Evolutionary conservation across 2,113 vertebrate species (phyloP).

Genomic region (Spea bombifrons): DNA sequence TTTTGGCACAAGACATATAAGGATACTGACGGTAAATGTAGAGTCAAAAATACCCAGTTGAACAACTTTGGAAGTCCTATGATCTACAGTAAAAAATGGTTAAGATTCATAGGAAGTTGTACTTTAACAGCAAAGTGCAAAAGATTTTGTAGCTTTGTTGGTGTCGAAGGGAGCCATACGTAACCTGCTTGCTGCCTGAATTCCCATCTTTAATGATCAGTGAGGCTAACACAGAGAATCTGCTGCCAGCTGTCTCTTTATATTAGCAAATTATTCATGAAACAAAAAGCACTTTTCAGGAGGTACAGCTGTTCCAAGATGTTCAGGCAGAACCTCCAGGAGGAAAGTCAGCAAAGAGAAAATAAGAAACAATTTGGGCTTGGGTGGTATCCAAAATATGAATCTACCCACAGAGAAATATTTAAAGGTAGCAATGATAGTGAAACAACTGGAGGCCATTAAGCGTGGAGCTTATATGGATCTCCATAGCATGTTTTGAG

Average conservation of each 20-base stretch:
- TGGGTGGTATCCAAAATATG: conserved; percentile 26
- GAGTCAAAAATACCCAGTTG: too few species aligned
- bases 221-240: conserved; percentile 37
- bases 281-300: conserved; percentile 44
- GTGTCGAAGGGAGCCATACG: conserved; percentile 39
- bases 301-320: conserved; percentile 45
- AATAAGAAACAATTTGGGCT: conserved; percentile 30
- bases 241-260: conserved; percentile 44
- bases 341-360: conserved; percentile 18
- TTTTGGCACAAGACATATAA: conserved; percentile 1
- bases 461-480: too few species aligned
- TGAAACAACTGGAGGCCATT: too few species aligned
- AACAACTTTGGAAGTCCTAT: too few species aligned
- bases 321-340: conserved; percentile 36
- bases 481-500: too few species aligned
- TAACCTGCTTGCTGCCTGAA: conserved; percentile 35
- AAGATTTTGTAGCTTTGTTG: conserved; percentile 15
- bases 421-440: neutral
- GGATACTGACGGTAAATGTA: conserved; percentile 6
- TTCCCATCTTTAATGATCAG: conserved; percentile 42
- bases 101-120: too few species aligned
- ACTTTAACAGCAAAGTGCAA: too few species aligned
- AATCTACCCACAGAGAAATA: conserved; percentile 15
- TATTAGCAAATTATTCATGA: conserved; percentile 43
- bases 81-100: too few species aligned